These are phyloP conservation scores for Hypomesus transpacificus DNA, from an alignment of 2,113 vertebrate species.

Conservation along the genomic window DNA sequence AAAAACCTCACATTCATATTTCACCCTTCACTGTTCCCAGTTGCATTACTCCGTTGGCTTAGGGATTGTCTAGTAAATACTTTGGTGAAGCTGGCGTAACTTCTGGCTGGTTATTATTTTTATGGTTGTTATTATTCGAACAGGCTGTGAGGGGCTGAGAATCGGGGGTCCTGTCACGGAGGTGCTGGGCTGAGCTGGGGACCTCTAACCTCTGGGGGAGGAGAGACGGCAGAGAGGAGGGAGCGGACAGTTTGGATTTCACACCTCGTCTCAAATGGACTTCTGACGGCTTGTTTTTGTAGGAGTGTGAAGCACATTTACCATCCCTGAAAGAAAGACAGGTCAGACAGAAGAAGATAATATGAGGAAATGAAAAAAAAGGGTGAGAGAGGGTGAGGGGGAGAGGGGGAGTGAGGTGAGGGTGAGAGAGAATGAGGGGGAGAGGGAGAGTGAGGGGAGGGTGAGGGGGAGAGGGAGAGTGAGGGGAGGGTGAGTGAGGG, in stretches of 20 bases:
- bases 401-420: too few species aligned
- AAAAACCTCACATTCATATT: constrained; percentile 35
- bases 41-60: constrained; percentile 15
- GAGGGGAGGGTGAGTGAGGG: too few species aligned
- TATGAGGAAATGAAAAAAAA: too few species aligned
- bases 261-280: constrained; percentile 42
- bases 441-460: too few species aligned
- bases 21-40: constrained; percentile 29
- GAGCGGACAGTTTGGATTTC: constrained; percentile 40
- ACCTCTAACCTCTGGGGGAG: constrained; percentile 42
- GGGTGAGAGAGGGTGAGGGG: too few species aligned
- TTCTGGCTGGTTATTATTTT: constrained; percentile 30
- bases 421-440: constrained; percentile 8
- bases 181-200: constrained; percentile 39
- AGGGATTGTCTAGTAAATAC: constrained; percentile 20
- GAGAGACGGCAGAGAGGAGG: constrained; percentile 21
- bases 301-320: constrained; percentile 33
- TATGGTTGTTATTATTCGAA: constrained; percentile 25
- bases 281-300: constrained; percentile 37
- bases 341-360: not conserved
- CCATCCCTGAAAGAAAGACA: constrained; percentile 20
- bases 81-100: constrained; percentile 19
- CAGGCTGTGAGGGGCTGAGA: constrained; percentile 27
- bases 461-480: too few species aligned
- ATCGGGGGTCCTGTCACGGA: constrained; percentile 39